Evolutionary conservation across 2,797 vertebrate genomes (phyloP), one percentile per base, ranked within the genome.

Genomic region (Pantherophis vulpinus): DNA sequence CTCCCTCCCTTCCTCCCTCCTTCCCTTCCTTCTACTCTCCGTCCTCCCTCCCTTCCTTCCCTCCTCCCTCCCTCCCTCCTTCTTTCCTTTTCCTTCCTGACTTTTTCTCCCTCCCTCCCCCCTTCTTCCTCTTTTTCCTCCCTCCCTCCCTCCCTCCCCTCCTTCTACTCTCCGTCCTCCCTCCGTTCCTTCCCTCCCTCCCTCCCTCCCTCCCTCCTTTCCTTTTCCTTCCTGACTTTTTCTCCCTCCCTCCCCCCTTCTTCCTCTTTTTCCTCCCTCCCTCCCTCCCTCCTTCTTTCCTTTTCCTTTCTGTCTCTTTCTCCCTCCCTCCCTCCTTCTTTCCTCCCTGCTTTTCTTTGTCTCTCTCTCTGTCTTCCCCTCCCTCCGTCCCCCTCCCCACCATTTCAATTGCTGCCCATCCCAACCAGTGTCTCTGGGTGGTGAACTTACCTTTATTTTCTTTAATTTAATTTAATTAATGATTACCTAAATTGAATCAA

Each of bases 221-320:
- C n/a, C n/a, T 0, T 3, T 63, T 4, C 23, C 5, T 6, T 0
- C 58, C 1, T 5, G 0, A n/a, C 59, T 1, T 2, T 1, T 4
- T 3, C 6, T 13, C 25, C 61, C 0, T 27, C 25, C 9, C 1
- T 23, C 59, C 18, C 29, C 25, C 9, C n/a, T n/a, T n/a, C n/a
- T n/a, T n/a, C n/a, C n/a, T n/a, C n/a, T n/a, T n/a, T 59, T 5
- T 16, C 16, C 0, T 2, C 59, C 2, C 7, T 23, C 2, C 23
- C 9, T 25, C 59, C 20, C 23, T 60, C 8, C 2, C 23, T 25
- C 2, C 20, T 2, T 1, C 23, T 5, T 9, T 9, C 2, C 8
- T 25, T 6, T 7, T 3, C 23, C 2, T 60, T 1, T 0, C 59
- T 25, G 0, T 2, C 59, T 25, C 1, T 25, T 9, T 7, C 2